Evolutionary conservation across 2,797 vertebrate genomes (phyloP), one percentile per base, ranked within the genome.

Genomic region (Micromesistius poutassou): DNA sequence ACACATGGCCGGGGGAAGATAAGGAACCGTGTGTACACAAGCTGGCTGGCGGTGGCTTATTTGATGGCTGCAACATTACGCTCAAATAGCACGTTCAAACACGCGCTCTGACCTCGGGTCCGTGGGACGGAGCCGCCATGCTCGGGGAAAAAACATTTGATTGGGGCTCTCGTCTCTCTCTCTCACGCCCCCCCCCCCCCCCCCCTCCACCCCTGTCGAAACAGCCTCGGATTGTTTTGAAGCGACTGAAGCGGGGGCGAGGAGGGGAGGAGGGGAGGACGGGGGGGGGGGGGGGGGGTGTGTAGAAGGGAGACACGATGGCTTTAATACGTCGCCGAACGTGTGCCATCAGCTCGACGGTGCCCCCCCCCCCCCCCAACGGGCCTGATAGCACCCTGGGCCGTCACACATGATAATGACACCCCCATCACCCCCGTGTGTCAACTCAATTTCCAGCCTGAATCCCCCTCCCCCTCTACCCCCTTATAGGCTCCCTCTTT

Each of bases 11-110:
- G 78, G 82, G 81, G 76, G 81, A 81, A 90, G 92, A 93, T 91
- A 92, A 91, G 89, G 89, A 85, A 77, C 86, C 91, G 85, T 91
- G 89, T 91, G 89, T 91, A 91, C 92, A 93, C 91, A 91, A 87
- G 36, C 36, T 10, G 8, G 90, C 89, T 87, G 89, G 85, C 78
- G 88, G 80, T 22, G 46, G 16, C 46, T 55, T 19, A 19, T 55
- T 55, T 55, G 19, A 19, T 88, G 87, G 89, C 91, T 84, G 88
- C 87, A 88, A 88, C 90, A 89, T 87, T 89, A 90, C 50, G 80
- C 86, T 86, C 70, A 30, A 77, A 85, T 86, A 87, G 86, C 88
- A 87, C 16, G 88, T 91, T 90, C 83, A 89, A 89, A 88, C 87
- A 89, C 88, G 84, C 87, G 84, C 87, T 90, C 85, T 78, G 77